These are phyloP conservation scores for Sarcophaga carnaria DNA, from an alignment of 2,888 invertebrate species.

Conservation along the genomic window DNA sequence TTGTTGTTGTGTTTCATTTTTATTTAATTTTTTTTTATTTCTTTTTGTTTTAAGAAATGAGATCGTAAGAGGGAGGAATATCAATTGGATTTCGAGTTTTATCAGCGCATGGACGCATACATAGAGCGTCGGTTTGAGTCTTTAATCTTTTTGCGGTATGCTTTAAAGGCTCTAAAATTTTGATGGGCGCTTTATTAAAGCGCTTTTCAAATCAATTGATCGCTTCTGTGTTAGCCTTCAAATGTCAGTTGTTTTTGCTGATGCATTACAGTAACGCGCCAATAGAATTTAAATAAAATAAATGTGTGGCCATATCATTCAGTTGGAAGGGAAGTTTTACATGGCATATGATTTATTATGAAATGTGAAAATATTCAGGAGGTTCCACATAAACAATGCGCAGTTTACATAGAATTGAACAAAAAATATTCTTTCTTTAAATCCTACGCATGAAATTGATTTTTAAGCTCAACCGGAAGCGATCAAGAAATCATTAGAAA, in stretches of 20 bases:
- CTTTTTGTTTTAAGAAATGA: not conserved
- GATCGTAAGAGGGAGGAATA: constrained; percentile 11
- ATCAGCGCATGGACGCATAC: not conserved
- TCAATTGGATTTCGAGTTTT: constrained; percentile 17
- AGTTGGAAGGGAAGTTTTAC: too few species aligned
- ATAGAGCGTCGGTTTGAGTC: not conserved
- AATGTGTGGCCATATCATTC: not conserved
- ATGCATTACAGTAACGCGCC: not conserved
- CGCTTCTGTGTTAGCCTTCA: not conserved
- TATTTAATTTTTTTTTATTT: not conserved
- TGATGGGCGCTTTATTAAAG: not conserved
- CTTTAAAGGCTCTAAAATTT: not conserved
- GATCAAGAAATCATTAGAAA: too few species aligned
- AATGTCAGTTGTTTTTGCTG: too few species aligned
- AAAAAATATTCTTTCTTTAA: too few species aligned
- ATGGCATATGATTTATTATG: too few species aligned
- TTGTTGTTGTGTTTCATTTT: not conserved
- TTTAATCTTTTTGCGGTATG: not conserved
- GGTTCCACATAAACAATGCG: too few species aligned
- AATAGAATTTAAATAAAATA: not conserved
- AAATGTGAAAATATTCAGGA: too few species aligned
- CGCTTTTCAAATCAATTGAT: not conserved
- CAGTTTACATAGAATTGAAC: too few species aligned
- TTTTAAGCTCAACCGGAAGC: too few species aligned
- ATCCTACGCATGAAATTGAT: too few species aligned